Evolutionary conservation across 2,113 vertebrate species (phyloP).

Genomic region (Pachycephala philippinensis): DNA sequence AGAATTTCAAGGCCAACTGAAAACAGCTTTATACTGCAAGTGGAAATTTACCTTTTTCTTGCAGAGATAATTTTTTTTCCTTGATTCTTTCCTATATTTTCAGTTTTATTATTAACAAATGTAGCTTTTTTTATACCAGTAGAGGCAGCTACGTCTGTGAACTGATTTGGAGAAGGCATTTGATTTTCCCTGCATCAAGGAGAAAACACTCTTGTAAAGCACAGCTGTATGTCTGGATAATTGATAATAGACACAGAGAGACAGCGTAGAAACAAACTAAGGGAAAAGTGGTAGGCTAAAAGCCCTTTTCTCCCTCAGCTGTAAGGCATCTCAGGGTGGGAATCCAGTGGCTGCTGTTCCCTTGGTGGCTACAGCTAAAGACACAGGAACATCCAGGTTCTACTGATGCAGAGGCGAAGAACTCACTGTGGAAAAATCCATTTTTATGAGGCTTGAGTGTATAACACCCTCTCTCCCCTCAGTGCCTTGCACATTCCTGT

Average conservation of each 20-base stretch:
- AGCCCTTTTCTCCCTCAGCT: neutral
- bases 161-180: neutral
- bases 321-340: neutral
- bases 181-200: neutral
- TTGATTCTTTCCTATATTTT: neutral
- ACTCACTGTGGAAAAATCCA: neutral
- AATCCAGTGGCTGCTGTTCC: neutral
- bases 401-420: neutral
- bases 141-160: neutral
- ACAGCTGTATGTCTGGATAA: neutral
- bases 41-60: neutral
- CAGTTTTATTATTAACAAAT: neutral
- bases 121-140: neutral
- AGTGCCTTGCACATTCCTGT: neutral
- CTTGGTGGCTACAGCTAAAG: neutral
- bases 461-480: neutral
- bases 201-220: neutral
- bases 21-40: neutral
- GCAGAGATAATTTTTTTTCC: neutral
- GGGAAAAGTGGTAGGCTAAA: neutral
- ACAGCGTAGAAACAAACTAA: neutral
- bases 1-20: neutral
- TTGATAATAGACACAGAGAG: neutral
- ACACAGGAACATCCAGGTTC: accelerated
- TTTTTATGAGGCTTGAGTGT: neutral